These are phyloP conservation scores for Hesperophylax magnus DNA, from an alignment of 1,140 invertebrate species.

Conservation along the genomic window DNA sequence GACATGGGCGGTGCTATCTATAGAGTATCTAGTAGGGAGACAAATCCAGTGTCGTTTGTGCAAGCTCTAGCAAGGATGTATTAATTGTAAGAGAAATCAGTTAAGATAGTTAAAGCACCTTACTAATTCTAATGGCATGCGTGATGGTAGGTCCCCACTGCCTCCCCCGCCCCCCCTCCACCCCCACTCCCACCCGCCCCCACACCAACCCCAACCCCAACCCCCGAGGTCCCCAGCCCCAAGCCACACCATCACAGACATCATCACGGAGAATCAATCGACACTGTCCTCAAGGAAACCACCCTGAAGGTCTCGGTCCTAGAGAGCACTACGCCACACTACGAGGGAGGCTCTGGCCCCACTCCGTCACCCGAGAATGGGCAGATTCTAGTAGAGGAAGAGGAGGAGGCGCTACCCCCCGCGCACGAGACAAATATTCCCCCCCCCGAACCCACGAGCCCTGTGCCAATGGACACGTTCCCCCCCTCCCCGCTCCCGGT, in stretches of 20 bases:
- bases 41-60: too few species aligned
- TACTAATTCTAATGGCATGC: slow-evolving; percentile 58
- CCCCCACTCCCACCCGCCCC: slow-evolving; percentile 54
- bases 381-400: slow-evolving; percentile 8
- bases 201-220: neutral
- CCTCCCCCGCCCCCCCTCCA: slow-evolving; percentile 30
- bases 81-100: slow-evolving; percentile 17
- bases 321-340: slow-evolving; percentile 53
- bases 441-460: neutral
- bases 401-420: slow-evolving; percentile 16
- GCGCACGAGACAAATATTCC: slow-evolving; percentile 20
- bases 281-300: slow-evolving; percentile 29
- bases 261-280: slow-evolving; percentile 63
- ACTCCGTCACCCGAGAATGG: slow-evolving; percentile 4
- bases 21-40: too few species aligned
- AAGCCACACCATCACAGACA: slow-evolving; percentile 64
- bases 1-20: too few species aligned
- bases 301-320: neutral
- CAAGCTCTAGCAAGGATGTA: slow-evolving; percentile 50
- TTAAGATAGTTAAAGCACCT: slow-evolving; percentile 36
- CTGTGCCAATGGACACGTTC: neutral
- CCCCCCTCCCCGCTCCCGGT: slow-evolving; percentile 38
- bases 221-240: neutral
- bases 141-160: slow-evolving; percentile 62
- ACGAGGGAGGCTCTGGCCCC: slow-evolving; percentile 2